A percentile compares a stretch with the other conserved stretches of the same genome.
Conservation (phyloP, 2,888 invertebrate species). For the Microplitis manilae region DNA sequence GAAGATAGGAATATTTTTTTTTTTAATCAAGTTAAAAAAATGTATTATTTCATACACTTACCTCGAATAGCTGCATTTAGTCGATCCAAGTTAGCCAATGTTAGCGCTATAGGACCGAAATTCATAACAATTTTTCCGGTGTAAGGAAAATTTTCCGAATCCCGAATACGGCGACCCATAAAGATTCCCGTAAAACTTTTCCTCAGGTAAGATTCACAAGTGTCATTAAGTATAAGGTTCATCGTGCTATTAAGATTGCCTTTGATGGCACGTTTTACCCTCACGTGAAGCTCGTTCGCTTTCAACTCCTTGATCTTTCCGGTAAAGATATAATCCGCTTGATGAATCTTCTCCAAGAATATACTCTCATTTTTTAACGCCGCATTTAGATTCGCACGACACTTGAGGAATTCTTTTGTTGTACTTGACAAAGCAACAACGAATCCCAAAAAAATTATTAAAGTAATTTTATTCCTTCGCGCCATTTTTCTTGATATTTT, state of each 20-base stretch:
- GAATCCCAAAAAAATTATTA: constrained; percentile 45
- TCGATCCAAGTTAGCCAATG: constrained; percentile 69
- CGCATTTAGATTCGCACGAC: constrained; percentile 64
- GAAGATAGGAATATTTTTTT: not conserved
- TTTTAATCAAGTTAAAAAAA: not conserved
- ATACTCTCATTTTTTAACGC: constrained; percentile 64
- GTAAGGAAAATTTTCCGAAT: constrained; percentile 44
- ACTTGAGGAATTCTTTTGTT: constrained; percentile 64
- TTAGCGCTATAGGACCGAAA: constrained; percentile 68
- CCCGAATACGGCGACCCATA: constrained; percentile 57
- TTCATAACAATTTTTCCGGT: constrained; percentile 63
- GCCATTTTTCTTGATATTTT: constrained; percentile 13
- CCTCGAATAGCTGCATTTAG: constrained; percentile 70
- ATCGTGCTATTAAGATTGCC: constrained; percentile 61
- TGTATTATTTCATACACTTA: constrained; percentile 44
- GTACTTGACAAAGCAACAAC: constrained; percentile 47
- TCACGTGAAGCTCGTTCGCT: constrained; percentile 56
- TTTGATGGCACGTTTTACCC: constrained; percentile 67
- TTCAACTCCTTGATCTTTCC: constrained; percentile 66
- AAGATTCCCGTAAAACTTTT: constrained; percentile 68
- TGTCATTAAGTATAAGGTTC: constrained; percentile 61
- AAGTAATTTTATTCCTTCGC: constrained; percentile 22
- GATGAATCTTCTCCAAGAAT: constrained; percentile 60
- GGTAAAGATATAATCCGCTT: constrained; percentile 67
- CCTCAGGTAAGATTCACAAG: constrained; percentile 64